A percentile compares a stretch with the other conserved stretches of the same genome.
phyloP scores from a whole-genome alignment of 1,140 invertebrate species.

The Drosophila truncata region DNA sequence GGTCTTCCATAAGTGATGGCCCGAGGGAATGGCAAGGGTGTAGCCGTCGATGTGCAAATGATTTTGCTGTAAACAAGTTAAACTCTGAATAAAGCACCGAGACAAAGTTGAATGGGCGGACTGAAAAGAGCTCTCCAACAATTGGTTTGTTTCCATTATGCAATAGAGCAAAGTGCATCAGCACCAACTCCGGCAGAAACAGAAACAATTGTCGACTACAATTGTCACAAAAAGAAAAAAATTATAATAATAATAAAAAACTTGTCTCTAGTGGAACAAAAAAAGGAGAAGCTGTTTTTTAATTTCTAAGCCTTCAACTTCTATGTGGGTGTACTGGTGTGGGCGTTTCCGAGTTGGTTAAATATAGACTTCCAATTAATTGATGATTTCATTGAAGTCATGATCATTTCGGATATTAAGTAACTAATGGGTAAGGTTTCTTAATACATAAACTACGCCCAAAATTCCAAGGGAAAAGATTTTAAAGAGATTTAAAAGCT shows the following conservation, averaged over 20 bases:
- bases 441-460: neutral
- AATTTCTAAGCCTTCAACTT: slow-evolving; percentile 13
- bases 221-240: slow-evolving; percentile 32
- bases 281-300: slow-evolving; percentile 22
- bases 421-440: neutral
- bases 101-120: slow-evolving; percentile 44
- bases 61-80: slow-evolving; percentile 46
- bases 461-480: neutral
- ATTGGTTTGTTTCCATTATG: slow-evolving; percentile 44
- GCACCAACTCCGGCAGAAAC: slow-evolving; percentile 33
- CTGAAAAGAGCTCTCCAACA: slow-evolving; percentile 29
- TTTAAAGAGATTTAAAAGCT: neutral
- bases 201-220: slow-evolving; percentile 40
- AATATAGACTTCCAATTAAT: slow-evolving; percentile 11
- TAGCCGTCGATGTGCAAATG: slow-evolving; percentile 32
- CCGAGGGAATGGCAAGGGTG: slow-evolving; percentile 15
- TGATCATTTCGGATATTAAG: slow-evolving; percentile 3
- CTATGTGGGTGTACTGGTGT: slow-evolving; percentile 16
- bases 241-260: slow-evolving; percentile 21
- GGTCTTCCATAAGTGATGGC: slow-evolving; percentile 10
- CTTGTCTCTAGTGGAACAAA: slow-evolving; percentile 16
- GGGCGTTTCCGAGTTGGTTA: slow-evolving; percentile 12
- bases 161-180: slow-evolving; percentile 61
- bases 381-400: slow-evolving; percentile 32
- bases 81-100: slow-evolving; percentile 9